Evolutionary conservation across 2,797 vertebrate species (phyloP).

Genomic region (Smutsia temminckii): DNA sequence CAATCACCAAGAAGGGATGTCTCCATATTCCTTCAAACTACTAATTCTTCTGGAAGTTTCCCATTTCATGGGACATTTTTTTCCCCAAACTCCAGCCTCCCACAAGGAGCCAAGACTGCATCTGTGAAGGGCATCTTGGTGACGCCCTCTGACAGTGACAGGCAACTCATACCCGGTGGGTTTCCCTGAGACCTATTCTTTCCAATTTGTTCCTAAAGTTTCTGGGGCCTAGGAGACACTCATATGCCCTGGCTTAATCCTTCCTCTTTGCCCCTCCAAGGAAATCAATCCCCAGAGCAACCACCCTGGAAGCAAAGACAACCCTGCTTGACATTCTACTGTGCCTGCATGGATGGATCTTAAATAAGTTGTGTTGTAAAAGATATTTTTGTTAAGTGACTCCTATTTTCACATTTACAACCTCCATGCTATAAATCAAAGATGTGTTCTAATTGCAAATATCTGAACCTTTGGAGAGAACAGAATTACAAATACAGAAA

Average conservation of each 20-base stretch:
- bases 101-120: background rate
- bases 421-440: background rate
- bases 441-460: background rate
- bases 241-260: background rate
- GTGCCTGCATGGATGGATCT: background rate
- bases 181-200: background rate
- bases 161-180: background rate
- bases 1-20: background rate
- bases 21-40: background rate
- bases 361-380: background rate
- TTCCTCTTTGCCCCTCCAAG: background rate
- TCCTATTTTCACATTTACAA: background rate
- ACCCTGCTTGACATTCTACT: background rate
- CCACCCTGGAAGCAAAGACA: background rate
- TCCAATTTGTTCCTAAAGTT: background rate
- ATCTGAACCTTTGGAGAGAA: background rate
- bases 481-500: background rate
- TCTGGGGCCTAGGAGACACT: background rate
- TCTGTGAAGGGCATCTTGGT: background rate
- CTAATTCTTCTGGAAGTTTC: background rate
- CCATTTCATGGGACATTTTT: background rate
- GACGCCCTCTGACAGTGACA: background rate
- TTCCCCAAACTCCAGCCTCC: background rate
- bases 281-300: background rate
- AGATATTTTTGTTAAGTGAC: background rate